Percentiles rank a stretch among this genome's conserved stretches.
Evolutionary conservation across 2,888 invertebrate species (phyloP).

Genomic region (Bellardia pandia): DNA sequence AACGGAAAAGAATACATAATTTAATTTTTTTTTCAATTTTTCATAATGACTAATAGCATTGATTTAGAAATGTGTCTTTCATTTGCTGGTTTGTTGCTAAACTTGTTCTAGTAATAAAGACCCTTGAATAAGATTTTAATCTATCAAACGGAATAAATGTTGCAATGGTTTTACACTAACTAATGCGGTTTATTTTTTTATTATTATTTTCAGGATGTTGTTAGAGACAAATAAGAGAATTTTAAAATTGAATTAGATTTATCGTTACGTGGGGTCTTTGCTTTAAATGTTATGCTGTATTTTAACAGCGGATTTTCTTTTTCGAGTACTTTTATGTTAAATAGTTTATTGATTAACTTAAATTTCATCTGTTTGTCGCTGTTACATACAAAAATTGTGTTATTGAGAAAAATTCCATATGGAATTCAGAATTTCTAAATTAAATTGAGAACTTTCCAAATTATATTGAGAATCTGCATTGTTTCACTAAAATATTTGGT

Average conservation of each 20-base stretch:
- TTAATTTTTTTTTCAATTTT: conserved; percentile 55
- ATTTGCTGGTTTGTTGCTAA: background rate
- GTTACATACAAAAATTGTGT: too few species aligned
- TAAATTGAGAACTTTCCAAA: too few species aligned
- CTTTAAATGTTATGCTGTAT: too few species aligned
- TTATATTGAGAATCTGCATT: too few species aligned
- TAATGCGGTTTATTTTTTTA: background rate
- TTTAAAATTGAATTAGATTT: conserved; percentile 4
- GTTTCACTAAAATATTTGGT: too few species aligned
- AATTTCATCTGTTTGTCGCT: too few species aligned
- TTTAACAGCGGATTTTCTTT: too few species aligned
- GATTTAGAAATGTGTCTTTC: conserved; percentile 1
- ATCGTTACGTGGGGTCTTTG: background rate
- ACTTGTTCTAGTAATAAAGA: background rate
- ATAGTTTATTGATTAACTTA: too few species aligned
- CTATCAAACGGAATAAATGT: conserved; percentile 9
- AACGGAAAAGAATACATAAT: conserved; percentile 38
- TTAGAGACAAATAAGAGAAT: background rate
- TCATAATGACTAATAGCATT: conserved; percentile 52
- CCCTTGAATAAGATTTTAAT: background rate
- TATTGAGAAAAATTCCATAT: too few species aligned
- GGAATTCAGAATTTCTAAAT: too few species aligned
- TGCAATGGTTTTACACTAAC: background rate
- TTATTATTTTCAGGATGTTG: background rate
- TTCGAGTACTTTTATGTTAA: too few species aligned